Conservation (phyloP, 2,888 invertebrate genomes). For the Yponomeuta malinellus region DNA sequence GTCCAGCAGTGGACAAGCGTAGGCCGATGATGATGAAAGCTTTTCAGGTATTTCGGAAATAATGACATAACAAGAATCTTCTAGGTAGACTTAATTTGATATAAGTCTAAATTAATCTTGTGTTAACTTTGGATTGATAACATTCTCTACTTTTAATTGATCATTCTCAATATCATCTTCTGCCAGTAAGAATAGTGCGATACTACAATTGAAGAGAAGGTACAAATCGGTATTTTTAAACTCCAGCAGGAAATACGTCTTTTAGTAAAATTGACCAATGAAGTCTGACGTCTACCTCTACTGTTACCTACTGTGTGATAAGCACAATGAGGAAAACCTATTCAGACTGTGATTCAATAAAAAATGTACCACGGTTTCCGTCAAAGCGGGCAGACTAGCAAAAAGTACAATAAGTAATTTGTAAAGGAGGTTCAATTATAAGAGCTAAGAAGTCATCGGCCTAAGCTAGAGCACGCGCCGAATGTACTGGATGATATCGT, state of each 20-base stretch:
- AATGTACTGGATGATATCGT: neutral
- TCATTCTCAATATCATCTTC: too few relatives aligned
- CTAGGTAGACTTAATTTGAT: too few relatives aligned
- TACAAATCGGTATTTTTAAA: constrained; percentile 31
- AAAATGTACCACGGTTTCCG: constrained; percentile 1
- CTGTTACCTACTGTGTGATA: constrained; percentile 39
- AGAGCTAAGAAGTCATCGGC: neutral
- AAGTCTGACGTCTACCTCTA: constrained; percentile 42
- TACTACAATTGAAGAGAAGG: too few relatives aligned
- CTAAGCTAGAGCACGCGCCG: neutral
- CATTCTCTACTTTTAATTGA: too few relatives aligned
- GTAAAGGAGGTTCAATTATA: neutral
- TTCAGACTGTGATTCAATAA: neutral
- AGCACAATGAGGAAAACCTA: constrained; percentile 3
- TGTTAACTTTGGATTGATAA: too few relatives aligned
- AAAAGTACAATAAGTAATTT: constrained; percentile 1
- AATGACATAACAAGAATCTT: too few relatives aligned
- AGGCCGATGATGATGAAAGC: too few relatives aligned
- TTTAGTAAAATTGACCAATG: constrained; percentile 28
- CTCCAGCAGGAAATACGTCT: neutral
- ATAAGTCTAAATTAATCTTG: too few relatives aligned
- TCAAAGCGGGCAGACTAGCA: neutral
- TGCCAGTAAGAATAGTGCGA: too few relatives aligned
- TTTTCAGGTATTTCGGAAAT: too few relatives aligned
- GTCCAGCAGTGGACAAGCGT: too few relatives aligned